Evolutionary conservation across 1,140 invertebrate species (phyloP).

Genomic region (Andrena cerasifolii): DNA sequence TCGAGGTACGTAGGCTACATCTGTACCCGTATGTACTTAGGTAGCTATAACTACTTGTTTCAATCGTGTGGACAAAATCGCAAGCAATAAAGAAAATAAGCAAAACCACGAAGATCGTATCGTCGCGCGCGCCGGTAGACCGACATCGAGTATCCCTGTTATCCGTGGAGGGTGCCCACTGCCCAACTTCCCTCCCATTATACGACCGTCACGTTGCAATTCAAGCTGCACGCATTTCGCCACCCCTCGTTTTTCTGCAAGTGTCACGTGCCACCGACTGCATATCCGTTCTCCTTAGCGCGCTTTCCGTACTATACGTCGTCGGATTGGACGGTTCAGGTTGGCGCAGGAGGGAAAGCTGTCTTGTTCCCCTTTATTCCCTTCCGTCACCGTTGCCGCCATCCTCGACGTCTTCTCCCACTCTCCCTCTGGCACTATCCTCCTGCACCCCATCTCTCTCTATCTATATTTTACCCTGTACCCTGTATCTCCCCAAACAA

Average conservation of each 20-base stretch:
- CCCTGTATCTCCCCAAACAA: background rate
- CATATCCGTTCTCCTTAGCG: background rate
- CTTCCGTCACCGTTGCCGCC: too few species aligned
- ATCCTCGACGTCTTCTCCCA: background rate
- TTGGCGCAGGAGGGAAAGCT: background rate
- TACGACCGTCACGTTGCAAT: background rate
- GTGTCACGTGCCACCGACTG: background rate
- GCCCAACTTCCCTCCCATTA: slow-evolving; percentile 17
- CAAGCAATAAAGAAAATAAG: background rate
- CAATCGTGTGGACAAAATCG: background rate
- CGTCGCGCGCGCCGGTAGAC: background rate
- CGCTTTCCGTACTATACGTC: slow-evolving; percentile 12
- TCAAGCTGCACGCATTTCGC: background rate
- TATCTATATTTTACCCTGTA: background rate
- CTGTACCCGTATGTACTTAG: too few species aligned
- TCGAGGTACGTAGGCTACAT: too few species aligned
- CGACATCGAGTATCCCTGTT: background rate
- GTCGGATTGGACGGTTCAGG: slow-evolving; percentile 7
- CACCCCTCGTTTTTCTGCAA: background rate
- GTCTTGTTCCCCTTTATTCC: background rate
- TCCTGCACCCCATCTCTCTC: background rate
- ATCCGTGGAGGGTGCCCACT: slow-evolving; percentile 1
- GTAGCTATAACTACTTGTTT: too few species aligned
- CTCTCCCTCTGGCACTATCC: background rate
- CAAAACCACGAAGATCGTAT: background rate